Percentiles rank a stretch among this genome's conserved stretches.
Evolutionary conservation across 2,888 invertebrate species (phyloP).

Genomic region (Actias luna): DNA sequence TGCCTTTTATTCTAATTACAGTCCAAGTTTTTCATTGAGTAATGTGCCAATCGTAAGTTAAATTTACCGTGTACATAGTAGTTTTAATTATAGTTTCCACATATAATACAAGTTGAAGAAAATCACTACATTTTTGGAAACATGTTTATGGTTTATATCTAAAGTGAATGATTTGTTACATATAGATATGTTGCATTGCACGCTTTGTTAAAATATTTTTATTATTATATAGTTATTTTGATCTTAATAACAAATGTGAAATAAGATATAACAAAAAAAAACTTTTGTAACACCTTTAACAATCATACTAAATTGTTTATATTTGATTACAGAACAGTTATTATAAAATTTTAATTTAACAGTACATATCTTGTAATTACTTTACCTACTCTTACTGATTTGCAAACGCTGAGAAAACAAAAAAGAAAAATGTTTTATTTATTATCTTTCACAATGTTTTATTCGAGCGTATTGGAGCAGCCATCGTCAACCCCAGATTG

Average conservation of each 20-base stretch:
- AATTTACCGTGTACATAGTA: neutral
- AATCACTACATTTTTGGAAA: conserved; percentile 1
- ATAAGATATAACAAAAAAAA: neutral
- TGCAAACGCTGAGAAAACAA: too few species aligned
- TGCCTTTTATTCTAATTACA: neutral
- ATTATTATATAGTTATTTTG: too few species aligned
- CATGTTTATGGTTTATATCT: neutral
- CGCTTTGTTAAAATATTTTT: too few species aligned
- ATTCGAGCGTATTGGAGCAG: neutral
- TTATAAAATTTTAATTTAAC: neutral
- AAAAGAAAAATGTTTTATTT: too few species aligned
- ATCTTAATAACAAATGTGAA: too few species aligned
- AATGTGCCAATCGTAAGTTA: neutral
- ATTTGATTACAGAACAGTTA: neutral
- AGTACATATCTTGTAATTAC: neutral
- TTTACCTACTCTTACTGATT: too few species aligned
- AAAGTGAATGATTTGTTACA: neutral
- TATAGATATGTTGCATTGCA: neutral
- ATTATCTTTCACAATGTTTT: too few species aligned
- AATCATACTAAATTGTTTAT: neutral
- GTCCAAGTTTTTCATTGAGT: neutral
- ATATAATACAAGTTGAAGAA: neutral
- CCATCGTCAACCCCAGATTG: neutral
- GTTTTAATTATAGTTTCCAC: neutral
- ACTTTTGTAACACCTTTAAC: neutral